Conservation (phyloP, 2,113 vertebrate genomes). For the Chaenocephalus aceratus region DNA sequence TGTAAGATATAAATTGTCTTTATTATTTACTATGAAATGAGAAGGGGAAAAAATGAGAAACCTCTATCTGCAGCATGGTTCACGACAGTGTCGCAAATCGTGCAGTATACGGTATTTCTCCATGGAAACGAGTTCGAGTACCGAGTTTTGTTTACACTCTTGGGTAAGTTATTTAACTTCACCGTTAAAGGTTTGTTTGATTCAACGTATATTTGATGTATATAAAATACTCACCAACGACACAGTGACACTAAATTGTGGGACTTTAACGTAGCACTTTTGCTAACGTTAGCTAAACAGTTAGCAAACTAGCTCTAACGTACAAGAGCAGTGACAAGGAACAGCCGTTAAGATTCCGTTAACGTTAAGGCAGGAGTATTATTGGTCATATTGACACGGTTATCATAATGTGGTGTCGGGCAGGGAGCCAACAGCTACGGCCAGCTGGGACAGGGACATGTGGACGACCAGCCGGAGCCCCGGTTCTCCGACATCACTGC, state of each 20-base stretch:
- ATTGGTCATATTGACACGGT: neutral
- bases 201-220: neutral
- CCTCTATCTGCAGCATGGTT: conserved; percentile 3
- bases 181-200: neutral
- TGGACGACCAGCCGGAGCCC: conserved; percentile 86
- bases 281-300: conserved; percentile 40
- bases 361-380: too few relatives aligned
- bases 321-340: neutral
- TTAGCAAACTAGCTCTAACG: neutral
- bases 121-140: conserved; percentile 68
- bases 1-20: too few relatives aligned
- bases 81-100: conserved; percentile 70
- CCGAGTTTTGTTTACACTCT: conserved; percentile 66
- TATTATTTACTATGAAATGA: too few relatives aligned
- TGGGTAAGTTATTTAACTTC: conserved; percentile 75
- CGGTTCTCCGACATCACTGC: conserved; percentile 59
- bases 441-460: conserved; percentile 91
- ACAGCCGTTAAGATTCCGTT: neutral
- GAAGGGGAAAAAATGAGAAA: too few relatives aligned
- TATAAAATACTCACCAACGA: neutral
- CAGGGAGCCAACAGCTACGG: conserved; percentile 96
- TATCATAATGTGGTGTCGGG: neutral
- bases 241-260: neutral
- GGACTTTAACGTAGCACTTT: neutral
- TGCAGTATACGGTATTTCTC: too few relatives aligned